A percentile compares a stretch with the other conserved stretches of the same genome.
These are phyloP conservation scores for Boleophthalmus pectinirostris DNA, from an alignment of 2,113 vertebrate genomes.

Conservation along the genomic window DNA sequence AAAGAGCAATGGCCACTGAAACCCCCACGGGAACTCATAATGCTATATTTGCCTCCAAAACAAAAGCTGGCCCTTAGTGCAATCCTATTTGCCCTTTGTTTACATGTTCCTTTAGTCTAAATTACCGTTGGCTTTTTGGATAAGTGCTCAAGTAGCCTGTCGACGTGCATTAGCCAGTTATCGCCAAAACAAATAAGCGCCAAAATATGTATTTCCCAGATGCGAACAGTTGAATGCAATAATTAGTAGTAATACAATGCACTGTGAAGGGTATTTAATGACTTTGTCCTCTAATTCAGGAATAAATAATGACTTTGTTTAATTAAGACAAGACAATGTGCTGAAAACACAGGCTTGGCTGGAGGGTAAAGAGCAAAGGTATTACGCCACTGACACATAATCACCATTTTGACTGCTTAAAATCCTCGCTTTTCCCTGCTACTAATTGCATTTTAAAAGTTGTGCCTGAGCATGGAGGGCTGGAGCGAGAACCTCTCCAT, in stretches of 20 bases:
- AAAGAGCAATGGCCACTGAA: constrained; percentile 76
- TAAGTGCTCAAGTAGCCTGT: constrained; percentile 59
- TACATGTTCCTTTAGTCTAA: constrained; percentile 61
- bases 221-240: constrained; percentile 58
- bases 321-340: constrained; percentile 55
- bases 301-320: constrained; percentile 60
- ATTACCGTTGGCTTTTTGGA: constrained; percentile 63
- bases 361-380: constrained; percentile 48
- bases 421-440: constrained; percentile 48
- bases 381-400: constrained; percentile 50
- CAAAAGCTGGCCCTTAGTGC: constrained; percentile 69
- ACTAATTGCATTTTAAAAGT: constrained; percentile 72
- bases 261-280: constrained; percentile 70
- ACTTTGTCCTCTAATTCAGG: constrained; percentile 59
- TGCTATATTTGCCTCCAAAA: constrained; percentile 71
- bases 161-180: constrained; percentile 63
- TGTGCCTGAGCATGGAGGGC: constrained; percentile 48
- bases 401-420: constrained; percentile 46
- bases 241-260: constrained; percentile 57
- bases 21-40: constrained; percentile 69
- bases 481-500: constrained; percentile 53
- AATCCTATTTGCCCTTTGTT: constrained; percentile 55
- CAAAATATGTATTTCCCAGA: constrained; percentile 68
- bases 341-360: constrained; percentile 49
- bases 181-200: constrained; percentile 56